Conservation (phyloP, 2,888 invertebrate species). For the Choristoneura rosaceana region DNA sequence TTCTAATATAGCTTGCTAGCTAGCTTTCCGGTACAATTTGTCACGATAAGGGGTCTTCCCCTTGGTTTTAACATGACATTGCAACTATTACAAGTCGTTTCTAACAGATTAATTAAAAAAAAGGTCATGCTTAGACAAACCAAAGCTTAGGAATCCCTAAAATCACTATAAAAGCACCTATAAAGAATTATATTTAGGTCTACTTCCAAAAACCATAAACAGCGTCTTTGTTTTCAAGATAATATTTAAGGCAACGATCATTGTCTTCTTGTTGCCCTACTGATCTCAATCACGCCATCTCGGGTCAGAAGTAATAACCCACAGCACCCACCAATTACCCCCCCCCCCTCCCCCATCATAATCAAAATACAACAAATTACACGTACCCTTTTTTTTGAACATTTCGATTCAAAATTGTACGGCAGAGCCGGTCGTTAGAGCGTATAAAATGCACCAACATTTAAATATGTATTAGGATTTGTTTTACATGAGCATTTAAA, state of each 20-base stretch:
- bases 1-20: background rate
- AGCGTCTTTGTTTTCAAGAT: slow-evolving; percentile 5
- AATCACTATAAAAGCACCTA: too few species aligned
- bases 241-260: slow-evolving; percentile 13
- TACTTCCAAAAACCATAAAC: background rate
- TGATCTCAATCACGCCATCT: slow-evolving; percentile 43
- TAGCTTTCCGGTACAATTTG: background rate
- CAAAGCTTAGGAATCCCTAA: too few species aligned
- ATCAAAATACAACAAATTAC: slow-evolving; percentile 80
- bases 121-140: too few species aligned
- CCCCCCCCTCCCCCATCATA: slow-evolving; percentile 64
- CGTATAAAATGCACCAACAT: slow-evolving; percentile 66
- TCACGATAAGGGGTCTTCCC: slow-evolving; percentile 14
- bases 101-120: too few species aligned
- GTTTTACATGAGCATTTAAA: slow-evolving; percentile 65
- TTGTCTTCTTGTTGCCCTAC: slow-evolving; percentile 27
- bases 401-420: slow-evolving; percentile 53
- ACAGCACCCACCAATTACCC: slow-evolving; percentile 70
- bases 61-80: slow-evolving; percentile 14
- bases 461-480: slow-evolving; percentile 80
- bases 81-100: background rate
- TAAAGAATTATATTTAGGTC: too few species aligned
- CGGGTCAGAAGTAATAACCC: slow-evolving; percentile 69
- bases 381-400: slow-evolving; percentile 58
- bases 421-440: slow-evolving; percentile 59